A percentile compares a stretch with the other conserved stretches of the same genome.
phyloP scores from a whole-genome alignment of 2,113 vertebrate species.

The Dolichotis patagonum region DNA sequence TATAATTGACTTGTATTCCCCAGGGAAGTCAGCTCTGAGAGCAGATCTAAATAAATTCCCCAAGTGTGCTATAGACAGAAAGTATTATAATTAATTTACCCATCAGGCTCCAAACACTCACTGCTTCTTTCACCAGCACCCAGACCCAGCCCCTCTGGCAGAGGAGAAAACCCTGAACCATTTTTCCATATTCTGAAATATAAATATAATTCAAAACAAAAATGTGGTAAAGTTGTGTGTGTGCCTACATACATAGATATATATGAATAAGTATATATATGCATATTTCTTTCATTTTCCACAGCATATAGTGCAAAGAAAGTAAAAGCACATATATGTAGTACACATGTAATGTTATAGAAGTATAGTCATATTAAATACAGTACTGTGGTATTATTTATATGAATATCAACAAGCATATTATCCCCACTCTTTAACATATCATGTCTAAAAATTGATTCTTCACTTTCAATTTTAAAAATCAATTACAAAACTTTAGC shows the following conservation, averaged over 20 bases:
- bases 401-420: neutral
- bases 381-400: neutral
- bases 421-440: neutral
- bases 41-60: conserved; percentile 74
- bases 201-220: neutral
- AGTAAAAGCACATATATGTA: neutral
- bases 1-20: conserved; percentile 80
- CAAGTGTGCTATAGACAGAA: conserved; percentile 72
- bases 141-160: neutral
- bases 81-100: conserved; percentile 77
- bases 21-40: conserved; percentile 74
- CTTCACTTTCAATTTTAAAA: neutral
- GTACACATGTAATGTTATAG: neutral
- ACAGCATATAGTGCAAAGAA: neutral
- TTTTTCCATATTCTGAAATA: neutral
- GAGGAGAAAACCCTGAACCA: neutral
- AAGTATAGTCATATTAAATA: neutral
- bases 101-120: conserved; percentile 23
- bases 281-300: neutral
- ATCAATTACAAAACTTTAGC: neutral
- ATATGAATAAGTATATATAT: neutral
- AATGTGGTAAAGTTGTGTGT: neutral
- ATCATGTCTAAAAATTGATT: neutral
- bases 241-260: neutral
- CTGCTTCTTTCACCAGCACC: neutral